phyloP scores from a whole-genome alignment of 1,140 invertebrate genomes.

The Calycopis cecrops region DNA sequence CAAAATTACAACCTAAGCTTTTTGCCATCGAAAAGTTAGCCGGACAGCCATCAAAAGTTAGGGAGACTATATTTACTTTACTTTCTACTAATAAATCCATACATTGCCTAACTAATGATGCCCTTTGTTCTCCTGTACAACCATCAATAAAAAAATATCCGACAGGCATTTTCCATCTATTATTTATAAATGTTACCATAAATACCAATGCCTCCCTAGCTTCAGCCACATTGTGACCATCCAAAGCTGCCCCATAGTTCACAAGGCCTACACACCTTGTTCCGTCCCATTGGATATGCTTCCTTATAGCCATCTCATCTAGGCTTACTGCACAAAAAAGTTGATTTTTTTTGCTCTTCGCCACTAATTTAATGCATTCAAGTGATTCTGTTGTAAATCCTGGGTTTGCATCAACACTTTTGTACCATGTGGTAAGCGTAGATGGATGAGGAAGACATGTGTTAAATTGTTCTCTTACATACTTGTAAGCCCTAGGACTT shows the following conservation, averaged over 20 bases:
- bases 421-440: constrained; percentile 22
- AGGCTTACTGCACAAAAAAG: constrained; percentile 26
- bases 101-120: constrained; percentile 1
- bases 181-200: constrained; percentile 39
- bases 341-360: constrained; percentile 11
- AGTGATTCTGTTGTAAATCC: constrained; percentile 28
- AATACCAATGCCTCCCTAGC: constrained; percentile 44
- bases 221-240: constrained; percentile 21
- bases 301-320: constrained; percentile 44
- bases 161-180: constrained; percentile 46
- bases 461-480: constrained; percentile 18
- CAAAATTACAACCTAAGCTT: constrained; percentile 4
- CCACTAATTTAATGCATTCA: constrained; percentile 11
- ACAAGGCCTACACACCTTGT: constrained; percentile 25
- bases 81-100: background rate
- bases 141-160: constrained; percentile 44
- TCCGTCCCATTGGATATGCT: constrained; percentile 31
- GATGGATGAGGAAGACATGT: constrained; percentile 20
- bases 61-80: background rate
- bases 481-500: constrained; percentile 23
- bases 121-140: constrained; percentile 1
- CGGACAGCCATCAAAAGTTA: constrained; percentile 2
- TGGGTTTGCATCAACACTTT: constrained; percentile 20
- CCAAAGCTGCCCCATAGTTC: constrained; percentile 26
- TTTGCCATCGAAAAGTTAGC: background rate